Evolutionary conservation across 2,797 vertebrate species (phyloP), one percentile per base, ranked within the genome.

Genomic region (Pseudochaenichthys georgianus): DNA sequence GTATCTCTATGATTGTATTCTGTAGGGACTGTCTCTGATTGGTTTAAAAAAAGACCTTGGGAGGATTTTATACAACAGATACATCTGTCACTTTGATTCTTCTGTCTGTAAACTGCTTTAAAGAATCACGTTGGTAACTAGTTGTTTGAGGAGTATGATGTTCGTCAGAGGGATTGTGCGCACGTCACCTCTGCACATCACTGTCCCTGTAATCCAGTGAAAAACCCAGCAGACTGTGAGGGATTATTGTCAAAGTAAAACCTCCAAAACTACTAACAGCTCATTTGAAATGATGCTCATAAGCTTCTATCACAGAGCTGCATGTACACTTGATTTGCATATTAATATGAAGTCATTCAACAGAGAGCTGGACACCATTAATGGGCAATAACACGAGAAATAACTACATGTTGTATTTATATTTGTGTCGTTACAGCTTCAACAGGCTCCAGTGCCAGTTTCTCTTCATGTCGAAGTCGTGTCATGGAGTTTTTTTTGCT

Each of bases 181-280:
- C 16, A 55, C 52, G 28, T 55, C 73, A 55, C 57, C 52, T 73
- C 77, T 2, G 3, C 72, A 11, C 71, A 17, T 74, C 70, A 47
- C 82, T 34, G 63, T 50, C 54, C 58, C 55, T 7, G 52, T 81
- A 84, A 84, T 84, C 78, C 72, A 23, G 57, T 12, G 19, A 48
- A 31, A 16, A 55, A 47, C 16, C n/a, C 54, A 17, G 3, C 62
- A 53, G n/a, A n/a, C 70, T 63, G 60, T 12, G 46, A 80, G 54
- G 76, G 75, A 64, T 80, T 78, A 86, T 28, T 50, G 66, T 77
- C 73, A 79, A n/a, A 81, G 59, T 57, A 23, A 62, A 84, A 54
- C 31, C 67, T 62, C 34, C 34, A 72, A 62, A 55, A 1, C 58
- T 0, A 3, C 46, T 9, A n/a, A 52, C 17, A 50, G 66, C 66